Conservation (phyloP, 2,888 invertebrate genomes). For the Agriopis leucophaearia region DNA sequence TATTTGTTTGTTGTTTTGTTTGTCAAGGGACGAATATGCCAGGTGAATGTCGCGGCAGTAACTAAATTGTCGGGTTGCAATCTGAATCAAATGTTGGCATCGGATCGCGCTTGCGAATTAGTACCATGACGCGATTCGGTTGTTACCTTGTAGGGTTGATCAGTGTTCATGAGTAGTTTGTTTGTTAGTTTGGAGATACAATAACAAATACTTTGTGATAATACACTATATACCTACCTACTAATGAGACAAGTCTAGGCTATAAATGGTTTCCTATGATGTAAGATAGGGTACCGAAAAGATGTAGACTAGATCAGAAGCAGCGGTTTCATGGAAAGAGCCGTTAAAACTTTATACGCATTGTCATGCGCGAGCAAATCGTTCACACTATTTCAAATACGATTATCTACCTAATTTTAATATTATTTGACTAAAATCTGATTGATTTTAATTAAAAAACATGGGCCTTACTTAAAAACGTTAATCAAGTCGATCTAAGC, state of each 20-base stretch:
- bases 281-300: too few relatives aligned
- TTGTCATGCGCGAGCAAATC: too few relatives aligned
- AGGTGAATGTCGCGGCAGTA: slow-evolving; percentile 65
- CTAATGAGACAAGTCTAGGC: neutral
- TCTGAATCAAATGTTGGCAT: slow-evolving; percentile 77
- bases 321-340: neutral
- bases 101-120: slow-evolving; percentile 64
- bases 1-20: slow-evolving; percentile 49
- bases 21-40: slow-evolving; percentile 45
- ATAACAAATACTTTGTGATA: neutral
- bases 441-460: too few relatives aligned
- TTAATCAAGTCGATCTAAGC: too few relatives aligned
- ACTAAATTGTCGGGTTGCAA: slow-evolving; percentile 78
- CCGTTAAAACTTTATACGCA: too few relatives aligned
- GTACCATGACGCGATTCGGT: slow-evolving; percentile 64
- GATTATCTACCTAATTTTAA: too few relatives aligned
- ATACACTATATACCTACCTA: neutral
- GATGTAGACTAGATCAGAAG: neutral
- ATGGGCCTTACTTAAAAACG: too few relatives aligned
- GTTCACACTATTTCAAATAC: too few relatives aligned
- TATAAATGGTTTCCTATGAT: too few relatives aligned
- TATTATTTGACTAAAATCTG: too few relatives aligned
- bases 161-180: neutral
- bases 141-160: slow-evolving; percentile 56
- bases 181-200: neutral